Evolutionary conservation across 2,113 vertebrate species (phyloP).

Genomic region (Hepsetus odoe): DNA sequence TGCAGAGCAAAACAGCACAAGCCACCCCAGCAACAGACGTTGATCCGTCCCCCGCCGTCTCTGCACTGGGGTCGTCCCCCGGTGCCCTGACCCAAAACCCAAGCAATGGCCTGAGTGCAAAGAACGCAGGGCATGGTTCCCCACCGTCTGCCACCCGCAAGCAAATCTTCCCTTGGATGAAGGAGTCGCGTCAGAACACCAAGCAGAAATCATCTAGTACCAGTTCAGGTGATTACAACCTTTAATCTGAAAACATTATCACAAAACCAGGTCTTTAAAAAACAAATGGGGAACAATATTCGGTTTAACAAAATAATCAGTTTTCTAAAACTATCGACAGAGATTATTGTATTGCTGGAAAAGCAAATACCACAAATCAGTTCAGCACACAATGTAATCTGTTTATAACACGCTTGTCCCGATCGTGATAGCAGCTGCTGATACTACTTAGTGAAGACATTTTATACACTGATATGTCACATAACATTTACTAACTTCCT

Average conservation of each 20-base stretch:
- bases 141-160: conserved; percentile 83
- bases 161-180: conserved; percentile 99
- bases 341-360: too few species aligned
- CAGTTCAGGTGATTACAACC: conserved; percentile 88
- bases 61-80: conserved; percentile 78
- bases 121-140: conserved; percentile 84
- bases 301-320: neutral
- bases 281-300: neutral
- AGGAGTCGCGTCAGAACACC: conserved; percentile 96
- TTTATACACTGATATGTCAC: too few species aligned
- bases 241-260: neutral
- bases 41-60: conserved; percentile 75
- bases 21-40: conserved; percentile 80
- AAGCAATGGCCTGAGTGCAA: conserved; percentile 82
- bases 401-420: too few species aligned
- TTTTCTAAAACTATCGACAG: too few species aligned
- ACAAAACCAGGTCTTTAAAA: neutral
- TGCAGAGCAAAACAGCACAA: conserved; percentile 84
- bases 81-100: conserved; percentile 86
- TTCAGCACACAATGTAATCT: too few species aligned
- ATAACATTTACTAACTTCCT: too few species aligned
- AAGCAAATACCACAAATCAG: too few species aligned
- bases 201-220: conserved; percentile 96
- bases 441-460: too few species aligned
- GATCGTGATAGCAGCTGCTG: too few species aligned